Conservation (phyloP, 2,888 invertebrate species). For the Mamestra brassicae region DNA sequence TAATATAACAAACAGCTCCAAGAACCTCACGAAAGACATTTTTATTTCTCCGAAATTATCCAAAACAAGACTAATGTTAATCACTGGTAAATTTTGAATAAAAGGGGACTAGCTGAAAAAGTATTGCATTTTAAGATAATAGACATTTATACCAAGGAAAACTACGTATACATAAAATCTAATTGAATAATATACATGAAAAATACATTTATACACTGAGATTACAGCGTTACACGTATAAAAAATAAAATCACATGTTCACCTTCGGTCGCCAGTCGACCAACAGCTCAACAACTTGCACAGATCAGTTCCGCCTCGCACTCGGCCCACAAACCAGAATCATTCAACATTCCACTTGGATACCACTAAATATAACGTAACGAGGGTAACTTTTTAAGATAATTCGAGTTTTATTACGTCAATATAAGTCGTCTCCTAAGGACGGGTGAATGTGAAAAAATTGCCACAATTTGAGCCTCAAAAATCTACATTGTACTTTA, state of each 20-base stretch:
- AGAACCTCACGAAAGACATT: slow-evolving; percentile 68
- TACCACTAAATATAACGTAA: slow-evolving; percentile 81
- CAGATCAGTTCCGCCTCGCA: slow-evolving; percentile 65
- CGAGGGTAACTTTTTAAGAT: slow-evolving; percentile 86
- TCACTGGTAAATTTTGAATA: slow-evolving; percentile 85
- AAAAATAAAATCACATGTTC: slow-evolving; percentile 87
- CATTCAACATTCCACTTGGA: slow-evolving; percentile 76
- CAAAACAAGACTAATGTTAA: slow-evolving; percentile 71
- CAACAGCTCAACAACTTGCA: slow-evolving; percentile 45
- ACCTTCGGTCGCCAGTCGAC: slow-evolving; percentile 70
- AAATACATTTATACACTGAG: slow-evolving; percentile 84
- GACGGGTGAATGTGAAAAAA: slow-evolving; percentile 70
- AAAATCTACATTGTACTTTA: slow-evolving; percentile 86
- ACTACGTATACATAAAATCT: slow-evolving; percentile 83
- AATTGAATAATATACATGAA: slow-evolving; percentile 80
- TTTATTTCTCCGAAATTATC: slow-evolving; percentile 68
- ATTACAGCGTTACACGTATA: slow-evolving; percentile 83
- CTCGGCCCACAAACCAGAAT: slow-evolving; percentile 74
- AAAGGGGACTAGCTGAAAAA: slow-evolving; percentile 84
- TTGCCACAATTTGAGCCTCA: slow-evolving; percentile 81
- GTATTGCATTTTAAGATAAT: slow-evolving; percentile 83
- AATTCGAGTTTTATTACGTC: slow-evolving; percentile 72
- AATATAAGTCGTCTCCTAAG: slow-evolving; percentile 70
- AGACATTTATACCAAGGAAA: slow-evolving; percentile 79
- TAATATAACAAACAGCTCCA: slow-evolving; percentile 78